Conservation (phyloP, 1,140 invertebrate genomes). For the Formica selysi region DNA sequence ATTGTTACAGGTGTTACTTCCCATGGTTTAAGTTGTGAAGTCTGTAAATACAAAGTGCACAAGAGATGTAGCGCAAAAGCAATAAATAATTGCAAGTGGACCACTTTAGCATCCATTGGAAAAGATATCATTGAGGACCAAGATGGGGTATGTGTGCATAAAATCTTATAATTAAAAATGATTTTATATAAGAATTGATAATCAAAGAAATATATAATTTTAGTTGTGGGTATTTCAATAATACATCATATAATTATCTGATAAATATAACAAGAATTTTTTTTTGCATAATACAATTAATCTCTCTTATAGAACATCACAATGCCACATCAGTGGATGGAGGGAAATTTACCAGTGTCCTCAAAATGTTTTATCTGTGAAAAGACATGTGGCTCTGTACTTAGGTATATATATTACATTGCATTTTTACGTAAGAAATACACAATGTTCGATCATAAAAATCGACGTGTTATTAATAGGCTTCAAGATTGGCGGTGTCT, state of each 20-base stretch:
- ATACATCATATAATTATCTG: not conserved
- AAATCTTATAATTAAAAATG: slow-evolving; percentile 37
- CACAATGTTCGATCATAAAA: not conserved
- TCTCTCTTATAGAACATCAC: slow-evolving; percentile 91
- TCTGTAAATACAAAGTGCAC: slow-evolving; percentile 98
- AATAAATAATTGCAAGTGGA: slow-evolving; percentile 98
- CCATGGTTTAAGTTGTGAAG: slow-evolving; percentile 97
- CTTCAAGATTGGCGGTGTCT: slow-evolving; percentile 98
- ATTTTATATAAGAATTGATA: not conserved
- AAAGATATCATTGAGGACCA: slow-evolving; percentile 97
- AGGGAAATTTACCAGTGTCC: slow-evolving; percentile 98
- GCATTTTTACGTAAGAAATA: slow-evolving; percentile 5
- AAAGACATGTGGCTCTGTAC: slow-evolving; percentile 98
- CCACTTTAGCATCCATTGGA: slow-evolving; percentile 96
- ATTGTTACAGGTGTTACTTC: slow-evolving; percentile 92
- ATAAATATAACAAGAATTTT: not conserved
- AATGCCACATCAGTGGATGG: slow-evolving; percentile 99
- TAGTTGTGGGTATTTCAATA: not conserved
- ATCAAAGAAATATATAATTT: slow-evolving; percentile 21
- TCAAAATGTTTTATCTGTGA: slow-evolving; percentile 98
- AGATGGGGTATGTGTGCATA: slow-evolving; percentile 91
- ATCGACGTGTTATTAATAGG: slow-evolving; percentile 84
- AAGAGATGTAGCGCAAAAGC: slow-evolving; percentile 97
- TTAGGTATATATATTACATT: slow-evolving; percentile 88
- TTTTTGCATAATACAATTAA: slow-evolving; percentile 29